Evolutionary conservation across 35 echinoderm and acorn worm species (phyloP).

Genomic region (Apostichopus californicus): DNA sequence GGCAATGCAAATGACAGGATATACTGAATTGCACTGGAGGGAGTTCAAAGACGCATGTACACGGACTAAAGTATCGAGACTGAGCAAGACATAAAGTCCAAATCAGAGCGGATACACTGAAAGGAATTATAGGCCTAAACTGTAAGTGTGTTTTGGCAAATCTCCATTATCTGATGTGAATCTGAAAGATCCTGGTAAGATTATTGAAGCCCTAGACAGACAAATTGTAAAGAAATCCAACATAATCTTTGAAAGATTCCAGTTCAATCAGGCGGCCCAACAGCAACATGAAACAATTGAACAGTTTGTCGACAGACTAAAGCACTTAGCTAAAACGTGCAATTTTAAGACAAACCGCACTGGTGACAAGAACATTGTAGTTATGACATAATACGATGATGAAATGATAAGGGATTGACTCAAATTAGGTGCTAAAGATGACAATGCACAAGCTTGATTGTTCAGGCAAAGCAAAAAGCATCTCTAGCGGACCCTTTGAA

Average conservation of each 20-base stretch:
- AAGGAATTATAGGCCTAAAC: not conserved
- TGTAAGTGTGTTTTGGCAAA: not conserved
- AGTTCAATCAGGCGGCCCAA: not conserved
- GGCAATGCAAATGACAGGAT: too few species aligned
- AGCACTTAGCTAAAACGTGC: slow-evolving; percentile 15
- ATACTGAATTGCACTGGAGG: too few species aligned
- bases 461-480: too few species aligned
- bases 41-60: too few species aligned
- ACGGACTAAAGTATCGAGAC: too few species aligned
- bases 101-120: not conserved
- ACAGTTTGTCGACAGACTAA: slow-evolving; percentile 24
- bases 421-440: not conserved
- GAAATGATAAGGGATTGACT: slow-evolving; percentile 5
- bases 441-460: not conserved
- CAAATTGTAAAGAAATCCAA: slow-evolving; percentile 27
- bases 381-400: slow-evolving; percentile 1
- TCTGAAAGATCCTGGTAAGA: slow-evolving; percentile 12
- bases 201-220: slow-evolving; percentile 12
- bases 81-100: too few species aligned
- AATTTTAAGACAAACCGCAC: not conserved
- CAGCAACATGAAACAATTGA: slow-evolving; percentile 34
- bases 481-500: too few species aligned
- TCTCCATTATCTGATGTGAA: not conserved
- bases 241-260: not conserved
- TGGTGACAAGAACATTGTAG: not conserved